These are phyloP conservation scores for Hymenochirus boettgeri DNA, from an alignment of 2,113 vertebrate genomes.

Conservation along the genomic window DNA sequence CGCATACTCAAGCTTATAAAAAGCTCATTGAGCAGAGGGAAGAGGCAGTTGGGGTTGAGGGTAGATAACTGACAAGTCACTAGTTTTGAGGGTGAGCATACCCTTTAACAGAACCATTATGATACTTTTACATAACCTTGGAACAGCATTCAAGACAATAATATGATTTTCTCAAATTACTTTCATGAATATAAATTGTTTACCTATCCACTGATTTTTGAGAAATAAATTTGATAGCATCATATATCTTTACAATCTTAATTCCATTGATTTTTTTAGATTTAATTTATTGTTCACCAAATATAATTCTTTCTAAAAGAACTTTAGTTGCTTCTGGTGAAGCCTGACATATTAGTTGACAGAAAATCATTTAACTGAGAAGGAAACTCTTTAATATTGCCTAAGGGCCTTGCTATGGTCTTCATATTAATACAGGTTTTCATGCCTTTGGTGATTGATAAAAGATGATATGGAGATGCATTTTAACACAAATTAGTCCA, in stretches of 20 bases:
- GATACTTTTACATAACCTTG: not conserved
- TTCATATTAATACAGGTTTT: conserved; percentile 56
- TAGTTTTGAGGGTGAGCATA: too few species aligned
- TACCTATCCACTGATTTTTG: conserved; percentile 19
- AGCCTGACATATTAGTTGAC: conserved; percentile 54
- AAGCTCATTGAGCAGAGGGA: too few species aligned
- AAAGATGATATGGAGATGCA: conserved; percentile 45
- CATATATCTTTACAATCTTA: conserved; percentile 45
- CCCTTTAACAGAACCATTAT: not conserved
- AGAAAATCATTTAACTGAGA: conserved; percentile 67
- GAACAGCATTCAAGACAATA: not conserved
- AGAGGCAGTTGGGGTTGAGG: too few species aligned
- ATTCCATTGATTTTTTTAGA: conserved; percentile 62
- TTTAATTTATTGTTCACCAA: conserved; percentile 63
- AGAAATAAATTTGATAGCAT: conserved; percentile 33
- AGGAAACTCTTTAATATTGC: conserved; percentile 61
- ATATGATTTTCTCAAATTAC: conserved; percentile 20
- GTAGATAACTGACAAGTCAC: too few species aligned
- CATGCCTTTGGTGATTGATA: conserved; percentile 52
- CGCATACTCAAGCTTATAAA: too few species aligned
- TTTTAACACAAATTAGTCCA: conserved; percentile 49
- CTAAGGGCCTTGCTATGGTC: conserved; percentile 51
- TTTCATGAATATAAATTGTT: conserved; percentile 17
- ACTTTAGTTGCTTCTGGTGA: conserved; percentile 52
- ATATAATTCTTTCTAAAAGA: conserved; percentile 63